These are phyloP conservation scores for Artibeus jamaicensis DNA, from an alignment of 2,797 vertebrate genomes.

Conservation along the genomic window DNA sequence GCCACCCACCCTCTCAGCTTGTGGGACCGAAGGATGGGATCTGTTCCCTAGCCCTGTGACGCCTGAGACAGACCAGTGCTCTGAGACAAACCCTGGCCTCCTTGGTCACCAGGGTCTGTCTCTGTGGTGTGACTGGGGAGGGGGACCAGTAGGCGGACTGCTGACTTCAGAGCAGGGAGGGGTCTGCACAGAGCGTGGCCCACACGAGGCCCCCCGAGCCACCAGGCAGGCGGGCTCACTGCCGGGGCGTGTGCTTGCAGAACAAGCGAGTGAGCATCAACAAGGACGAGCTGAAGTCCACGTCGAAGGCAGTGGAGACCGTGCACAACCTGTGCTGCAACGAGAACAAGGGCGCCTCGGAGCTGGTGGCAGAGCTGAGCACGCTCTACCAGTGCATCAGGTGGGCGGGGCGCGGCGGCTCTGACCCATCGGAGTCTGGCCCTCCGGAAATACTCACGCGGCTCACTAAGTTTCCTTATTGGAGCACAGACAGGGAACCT, in stretches of 20 bases:
- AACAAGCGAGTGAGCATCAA: slow-evolving; percentile 98
- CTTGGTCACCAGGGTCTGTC: not conserved
- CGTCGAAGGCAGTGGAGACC: slow-evolving; percentile 96
- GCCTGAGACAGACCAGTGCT: too few relatives aligned
- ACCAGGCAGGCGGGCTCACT: rapidly evolving
- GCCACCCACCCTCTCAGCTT: not conserved
- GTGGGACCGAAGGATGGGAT: too few relatives aligned
- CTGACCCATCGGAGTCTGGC: too few relatives aligned
- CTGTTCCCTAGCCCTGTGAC: not conserved
- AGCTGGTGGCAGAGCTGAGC: slow-evolving; percentile 95
- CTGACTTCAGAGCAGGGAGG: not conserved
- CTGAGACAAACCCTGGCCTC: not conserved
- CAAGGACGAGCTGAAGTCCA: slow-evolving; percentile 97
- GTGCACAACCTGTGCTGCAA: slow-evolving; percentile 98
- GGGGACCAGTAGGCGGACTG: not conserved
- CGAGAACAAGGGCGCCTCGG: slow-evolving; percentile 98
- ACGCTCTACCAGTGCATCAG: slow-evolving; percentile 98
- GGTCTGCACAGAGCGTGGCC: not conserved
- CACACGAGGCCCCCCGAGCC: rapidly evolving
- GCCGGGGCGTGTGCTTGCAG: slow-evolving; percentile 76
- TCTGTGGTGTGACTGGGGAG: not conserved
- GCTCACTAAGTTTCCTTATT: not conserved
- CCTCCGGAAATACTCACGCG: not conserved
- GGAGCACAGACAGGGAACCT: not conserved
- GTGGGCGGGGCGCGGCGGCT: slow-evolving; percentile 69